These are phyloP conservation scores for Papilio dardanus DNA, from an alignment of 1,140 invertebrate species.

Conservation along the genomic window DNA sequence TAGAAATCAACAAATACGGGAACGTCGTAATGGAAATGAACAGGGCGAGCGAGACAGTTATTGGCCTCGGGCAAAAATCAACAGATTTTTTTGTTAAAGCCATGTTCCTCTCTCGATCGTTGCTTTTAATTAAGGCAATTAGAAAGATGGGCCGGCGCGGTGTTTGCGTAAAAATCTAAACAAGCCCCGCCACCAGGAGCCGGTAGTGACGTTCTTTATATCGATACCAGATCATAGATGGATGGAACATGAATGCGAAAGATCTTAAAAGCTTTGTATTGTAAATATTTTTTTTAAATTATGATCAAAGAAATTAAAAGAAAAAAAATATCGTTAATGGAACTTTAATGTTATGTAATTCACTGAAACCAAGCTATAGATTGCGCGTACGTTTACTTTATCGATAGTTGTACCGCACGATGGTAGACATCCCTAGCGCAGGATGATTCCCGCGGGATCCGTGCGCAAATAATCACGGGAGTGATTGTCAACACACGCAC, in stretches of 20 bases:
- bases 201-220: slow-evolving; percentile 45
- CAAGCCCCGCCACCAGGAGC: slow-evolving; percentile 58
- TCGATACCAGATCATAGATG: slow-evolving; percentile 14
- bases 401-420: slow-evolving; percentile 33
- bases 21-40: slow-evolving; percentile 21
- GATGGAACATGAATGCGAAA: neutral
- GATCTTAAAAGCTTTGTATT: too few species aligned
- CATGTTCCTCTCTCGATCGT: slow-evolving; percentile 49
- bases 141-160: slow-evolving; percentile 66
- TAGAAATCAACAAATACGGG: neutral
- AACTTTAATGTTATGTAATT: too few species aligned
- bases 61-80: slow-evolving; percentile 31
- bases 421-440: slow-evolving; percentile 33
- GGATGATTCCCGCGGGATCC: slow-evolving; percentile 54
- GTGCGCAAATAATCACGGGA: slow-evolving; percentile 72
- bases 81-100: slow-evolving; percentile 35
- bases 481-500: slow-evolving; percentile 77
- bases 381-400: neutral
- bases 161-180: slow-evolving; percentile 80
- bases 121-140: slow-evolving; percentile 78
- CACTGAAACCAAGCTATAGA: too few species aligned
- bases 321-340: too few species aligned
- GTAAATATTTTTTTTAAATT: too few species aligned
- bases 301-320: too few species aligned
- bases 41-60: slow-evolving; percentile 13